Base-by-base conservation (phyloP, 2,113 vertebrate species). In the Sinocyclocheilus anshuiensis region DNA sequence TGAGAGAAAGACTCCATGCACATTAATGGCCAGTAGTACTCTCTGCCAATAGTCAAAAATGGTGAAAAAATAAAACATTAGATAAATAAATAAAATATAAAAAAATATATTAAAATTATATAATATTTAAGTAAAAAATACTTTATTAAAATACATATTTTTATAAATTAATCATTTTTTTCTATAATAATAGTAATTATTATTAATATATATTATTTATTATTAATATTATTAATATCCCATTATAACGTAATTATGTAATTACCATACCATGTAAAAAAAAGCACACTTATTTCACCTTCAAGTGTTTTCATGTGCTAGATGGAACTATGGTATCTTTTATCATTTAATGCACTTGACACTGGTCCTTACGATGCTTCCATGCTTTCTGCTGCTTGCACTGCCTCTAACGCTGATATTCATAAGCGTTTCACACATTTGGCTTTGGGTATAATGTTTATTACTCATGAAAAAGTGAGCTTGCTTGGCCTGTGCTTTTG, bases 401-500 rank as follows among this genome's bases (percentile, higher is more conserved):
- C 20, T 50, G 42, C 33, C 20, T 67, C 16, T 55, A 36, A 50
- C 4, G 16, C 18, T 65, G 22, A 48, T 26, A 53, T 11, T 24
- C 12, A 48, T 15, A 42, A 76, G 22, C 4, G 1, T 76, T 76
- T 48, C n/a, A 24, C 72, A 29, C 63, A 50, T 18, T 83, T 55
- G 39, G 20, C 67, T 22, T 72, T 53, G 33, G 13, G 29, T 59
- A 74, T 88, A 42, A 42, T 42, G 42, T 42, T 42, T 4, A 42
- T 42, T 42, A 8, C 42, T 42, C 53, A 80, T 59, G 29, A 26
- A 72, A 80, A 72, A 77, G 53, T 24, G 76, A 76, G 67, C 20
- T 75, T 77, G 10, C 39, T 71, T 82, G 45, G 63, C 80, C 50
- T 71, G 24, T 89, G 76, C 85, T 86, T 89, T 83, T 87, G 57